Percentiles rank a stretch among this genome's conserved stretches.
phyloP scores from a whole-genome alignment of 1,140 invertebrate genomes.

The Lethrus apterus region DNA sequence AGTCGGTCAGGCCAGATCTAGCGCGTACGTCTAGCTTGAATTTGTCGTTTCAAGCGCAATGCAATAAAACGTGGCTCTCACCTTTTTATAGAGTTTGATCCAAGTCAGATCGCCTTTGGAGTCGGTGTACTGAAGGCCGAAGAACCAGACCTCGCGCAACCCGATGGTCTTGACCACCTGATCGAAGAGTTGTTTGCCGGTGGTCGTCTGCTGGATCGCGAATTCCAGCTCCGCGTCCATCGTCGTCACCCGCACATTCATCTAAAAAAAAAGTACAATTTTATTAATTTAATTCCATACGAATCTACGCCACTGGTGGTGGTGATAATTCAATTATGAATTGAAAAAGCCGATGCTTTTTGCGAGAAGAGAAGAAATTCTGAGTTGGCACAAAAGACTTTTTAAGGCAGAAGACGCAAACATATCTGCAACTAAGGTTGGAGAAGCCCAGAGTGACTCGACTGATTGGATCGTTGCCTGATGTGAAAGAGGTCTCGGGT shows the following conservation, averaged over 20 bases:
- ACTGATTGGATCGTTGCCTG: too few species aligned
- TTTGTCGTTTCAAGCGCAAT: constrained; percentile 1
- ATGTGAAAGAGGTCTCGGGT: too few species aligned
- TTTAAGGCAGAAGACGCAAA: too few species aligned
- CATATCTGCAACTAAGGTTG: too few species aligned
- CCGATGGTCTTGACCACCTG: constrained; percentile 99
- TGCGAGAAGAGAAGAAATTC: too few species aligned
- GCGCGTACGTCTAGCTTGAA: constrained; percentile 18
- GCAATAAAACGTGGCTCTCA: constrained; percentile 44
- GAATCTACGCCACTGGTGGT: too few species aligned
- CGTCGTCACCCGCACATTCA: constrained; percentile 98
- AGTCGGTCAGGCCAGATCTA: background rate
- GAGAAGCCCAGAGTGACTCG: too few species aligned
- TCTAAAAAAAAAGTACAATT: constrained; percentile 55
- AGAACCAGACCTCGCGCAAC: constrained; percentile 99
- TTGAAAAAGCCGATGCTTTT: too few species aligned
- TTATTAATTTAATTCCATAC: constrained; percentile 3
- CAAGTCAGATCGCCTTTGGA: constrained; percentile 96
- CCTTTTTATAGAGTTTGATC: constrained; percentile 99
- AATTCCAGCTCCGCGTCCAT: constrained; percentile 99
- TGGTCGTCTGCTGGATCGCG: constrained; percentile 98
- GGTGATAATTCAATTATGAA: too few species aligned
- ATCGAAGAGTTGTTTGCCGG: constrained; percentile 99
- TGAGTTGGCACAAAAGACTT: too few species aligned
- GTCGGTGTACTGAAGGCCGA: constrained; percentile 98